Evolutionary conservation across 2,888 invertebrate genomes (phyloP).

Genomic region (Sarcophaga rosellei): DNA sequence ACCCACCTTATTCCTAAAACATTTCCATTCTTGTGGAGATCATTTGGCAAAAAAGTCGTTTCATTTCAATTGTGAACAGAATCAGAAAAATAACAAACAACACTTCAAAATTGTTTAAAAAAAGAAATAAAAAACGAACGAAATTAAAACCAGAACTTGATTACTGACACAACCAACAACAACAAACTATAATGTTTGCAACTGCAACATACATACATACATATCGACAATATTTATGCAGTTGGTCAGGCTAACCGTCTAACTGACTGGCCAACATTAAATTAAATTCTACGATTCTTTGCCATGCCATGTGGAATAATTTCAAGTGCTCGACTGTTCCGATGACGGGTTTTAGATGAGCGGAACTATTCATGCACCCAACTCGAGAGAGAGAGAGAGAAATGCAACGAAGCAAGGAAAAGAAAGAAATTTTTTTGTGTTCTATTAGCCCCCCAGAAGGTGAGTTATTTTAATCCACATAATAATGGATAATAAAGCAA

Average conservation of each 20-base stretch:
- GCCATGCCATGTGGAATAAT: neutral
- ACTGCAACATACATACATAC: neutral
- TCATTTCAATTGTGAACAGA: constrained; percentile 43
- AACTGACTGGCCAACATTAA: constrained; percentile 47
- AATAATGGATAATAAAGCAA: constrained; percentile 72
- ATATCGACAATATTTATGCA: constrained; percentile 23
- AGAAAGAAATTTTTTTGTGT: neutral
- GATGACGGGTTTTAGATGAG: constrained; percentile 33
- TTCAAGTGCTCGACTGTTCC: constrained; percentile 30
- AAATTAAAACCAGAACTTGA: constrained; percentile 55
- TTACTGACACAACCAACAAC: constrained; percentile 31
- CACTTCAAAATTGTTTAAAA: neutral
- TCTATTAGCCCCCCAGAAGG: constrained; percentile 69
- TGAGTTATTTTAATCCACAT: constrained; percentile 73
- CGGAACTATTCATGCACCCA: constrained; percentile 38
- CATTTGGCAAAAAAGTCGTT: constrained; percentile 57
- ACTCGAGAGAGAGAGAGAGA: constrained; percentile 16
- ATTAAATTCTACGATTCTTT: constrained; percentile 46
- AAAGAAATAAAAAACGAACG: neutral
- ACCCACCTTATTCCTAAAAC: too few species aligned
- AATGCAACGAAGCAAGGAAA: constrained; percentile 23
- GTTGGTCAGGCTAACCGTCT: constrained; percentile 8
- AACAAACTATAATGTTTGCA: neutral
- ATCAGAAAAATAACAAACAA: constrained; percentile 26
- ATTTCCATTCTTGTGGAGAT: constrained; percentile 28